Evolutionary conservation across 1,140 invertebrate genomes (phyloP).

Genomic region (Leptopilina boulardi): DNA sequence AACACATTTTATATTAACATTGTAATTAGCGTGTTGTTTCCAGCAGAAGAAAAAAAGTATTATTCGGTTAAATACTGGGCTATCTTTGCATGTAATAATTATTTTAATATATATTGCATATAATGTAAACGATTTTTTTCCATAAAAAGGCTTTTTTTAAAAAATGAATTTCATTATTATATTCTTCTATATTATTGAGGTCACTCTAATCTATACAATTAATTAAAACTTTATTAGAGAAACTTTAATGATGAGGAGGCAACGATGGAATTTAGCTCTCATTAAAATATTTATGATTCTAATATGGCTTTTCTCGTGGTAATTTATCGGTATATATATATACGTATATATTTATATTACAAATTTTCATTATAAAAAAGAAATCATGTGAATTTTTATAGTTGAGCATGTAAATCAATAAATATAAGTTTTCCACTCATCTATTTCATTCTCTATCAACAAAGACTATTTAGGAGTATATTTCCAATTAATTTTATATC

Average conservation of each 20-base stretch:
- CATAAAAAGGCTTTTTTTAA: conserved; percentile 8
- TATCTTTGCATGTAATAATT: no score
- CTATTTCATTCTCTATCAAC: no score
- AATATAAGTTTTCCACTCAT: no score
- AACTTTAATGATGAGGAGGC: neutral
- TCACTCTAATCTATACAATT: neutral
- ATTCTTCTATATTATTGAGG: neutral
- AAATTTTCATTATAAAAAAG: neutral
- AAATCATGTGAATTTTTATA: neutral
- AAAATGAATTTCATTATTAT: neutral
- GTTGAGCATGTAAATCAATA: no score
- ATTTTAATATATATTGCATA: no score
- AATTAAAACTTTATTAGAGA: conserved; percentile 11
- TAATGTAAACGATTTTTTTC: neutral
- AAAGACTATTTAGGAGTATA: no score
- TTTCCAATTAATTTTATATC: no score
- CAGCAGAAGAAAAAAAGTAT: no score
- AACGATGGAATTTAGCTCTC: neutral
- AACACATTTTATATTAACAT: no score
- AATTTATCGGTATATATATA: neutral
- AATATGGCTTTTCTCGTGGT: neutral
- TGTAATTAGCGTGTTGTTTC: no score
- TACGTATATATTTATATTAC: no score
- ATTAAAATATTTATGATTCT: conserved; percentile 6
- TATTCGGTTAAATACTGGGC: no score